Evolutionary conservation across 1,140 invertebrate genomes (phyloP).

Genomic region (Hylaeus volcanicus): DNA sequence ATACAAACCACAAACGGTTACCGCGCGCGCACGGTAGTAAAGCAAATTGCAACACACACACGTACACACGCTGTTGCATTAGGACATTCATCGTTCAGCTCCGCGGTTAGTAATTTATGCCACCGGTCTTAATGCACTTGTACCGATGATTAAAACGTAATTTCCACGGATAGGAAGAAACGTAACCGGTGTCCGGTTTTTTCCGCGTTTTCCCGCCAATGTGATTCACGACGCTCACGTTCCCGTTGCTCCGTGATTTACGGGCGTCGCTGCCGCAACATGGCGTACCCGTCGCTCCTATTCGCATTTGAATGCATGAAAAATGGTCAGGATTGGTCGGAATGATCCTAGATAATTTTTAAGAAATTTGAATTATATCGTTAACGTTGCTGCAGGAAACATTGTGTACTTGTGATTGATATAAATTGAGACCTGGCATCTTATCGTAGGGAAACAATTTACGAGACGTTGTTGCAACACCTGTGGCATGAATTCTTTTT

Average conservation of each 20-base stretch:
- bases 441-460: no score
- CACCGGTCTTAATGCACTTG: constrained; percentile 53
- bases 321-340: no score
- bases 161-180: constrained; percentile 57
- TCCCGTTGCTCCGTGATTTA: constrained; percentile 11
- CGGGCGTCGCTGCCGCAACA: no score
- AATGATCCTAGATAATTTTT: no score
- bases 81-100: neutral
- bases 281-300: neutral
- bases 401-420: no score
- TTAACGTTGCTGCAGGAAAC: no score
- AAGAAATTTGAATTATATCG: no score
- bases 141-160: constrained; percentile 58
- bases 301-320: neutral
- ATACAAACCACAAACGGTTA: constrained; percentile 54
- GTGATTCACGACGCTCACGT: constrained; percentile 43
- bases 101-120: constrained; percentile 52
- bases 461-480: no score
- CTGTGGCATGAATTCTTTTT: no score
- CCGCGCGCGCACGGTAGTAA: constrained; percentile 37
- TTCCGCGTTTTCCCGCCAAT: neutral
- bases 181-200: constrained; percentile 25
- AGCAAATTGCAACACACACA: constrained; percentile 55
- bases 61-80: neutral
- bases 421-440: neutral